Base-by-base conservation (phyloP, 2,797 vertebrate genomes). In the Sylvia borin region DNA sequence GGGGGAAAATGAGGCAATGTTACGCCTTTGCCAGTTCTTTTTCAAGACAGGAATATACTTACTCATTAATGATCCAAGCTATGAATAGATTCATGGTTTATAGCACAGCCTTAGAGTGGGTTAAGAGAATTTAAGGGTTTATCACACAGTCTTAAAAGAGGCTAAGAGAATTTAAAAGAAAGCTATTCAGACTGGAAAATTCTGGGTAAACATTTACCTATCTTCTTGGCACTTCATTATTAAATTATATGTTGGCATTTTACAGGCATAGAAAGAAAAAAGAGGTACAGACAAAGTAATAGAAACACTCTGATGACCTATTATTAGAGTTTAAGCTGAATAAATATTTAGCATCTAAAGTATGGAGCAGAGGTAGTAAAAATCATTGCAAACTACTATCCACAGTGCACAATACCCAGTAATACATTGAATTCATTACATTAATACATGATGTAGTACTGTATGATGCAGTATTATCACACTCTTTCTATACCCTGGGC, bases 11-110 rank as follows among this genome's bases (percentile, higher is more conserved):
- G 57, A 95, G 70, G 79, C 87, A 91, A 83, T 81, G 76, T 91
- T 91, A 93, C 0, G 42, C 82, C 62, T 95, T 92, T 91, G 40
- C 82, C 85, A 75, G 58, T 38, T 92, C 87, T 91, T 93, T 93
- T 85, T 86, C 68, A 70, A 66, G 43, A 61, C 74, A 78, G 66
- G 51, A 90, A 86, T 93, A 86, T 75, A 83, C 70, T 94, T 96
- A 80, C 76, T 93, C 89, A 92, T 94, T 95, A 94, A 95, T 94
- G 89, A 93, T 93, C 66, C 51, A 68, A 73, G 58, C 87, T 91
- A 81, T 93, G 91, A 95, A 94, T 92, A 91, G 91, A 89, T 88
- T 91, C 51, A 75, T 65, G 54, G 47, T 91, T 94, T 94, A 74
- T 66, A 83, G 48, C 36, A 58, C 51, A 81, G 57, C 65, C 51